A percentile compares a stretch with the other conserved stretches of the same genome.
phyloP scores from a whole-genome alignment of 2,888 invertebrate species.

The Lasioglossum pauxillum region DNA sequence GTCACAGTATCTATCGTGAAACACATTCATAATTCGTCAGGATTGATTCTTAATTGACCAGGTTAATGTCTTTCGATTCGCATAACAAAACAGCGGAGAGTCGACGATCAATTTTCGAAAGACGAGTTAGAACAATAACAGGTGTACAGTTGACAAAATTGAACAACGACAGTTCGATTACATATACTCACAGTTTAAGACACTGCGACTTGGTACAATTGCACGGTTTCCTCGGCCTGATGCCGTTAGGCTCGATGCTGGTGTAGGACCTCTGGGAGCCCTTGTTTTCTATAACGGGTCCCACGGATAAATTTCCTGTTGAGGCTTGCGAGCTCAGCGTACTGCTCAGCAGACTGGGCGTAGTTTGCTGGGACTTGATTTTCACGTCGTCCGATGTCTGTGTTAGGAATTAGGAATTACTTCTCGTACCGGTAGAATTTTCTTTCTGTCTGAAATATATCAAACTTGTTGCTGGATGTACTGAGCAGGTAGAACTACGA shows the following conservation, averaged over 20 bases:
- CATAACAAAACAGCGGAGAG: slow-evolving; percentile 52
- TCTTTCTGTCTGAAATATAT: slow-evolving; percentile 9
- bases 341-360: slow-evolving; percentile 78
- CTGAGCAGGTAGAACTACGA: slow-evolving; percentile 87
- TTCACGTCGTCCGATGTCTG: slow-evolving; percentile 78
- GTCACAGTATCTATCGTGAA: slow-evolving; percentile 92
- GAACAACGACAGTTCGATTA: background rate
- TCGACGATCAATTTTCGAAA: no score
- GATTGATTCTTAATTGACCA: slow-evolving; percentile 6
- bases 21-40: slow-evolving; percentile 41
- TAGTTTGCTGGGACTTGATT: slow-evolving; percentile 76
- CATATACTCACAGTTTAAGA: slow-evolving; percentile 92
- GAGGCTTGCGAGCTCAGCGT: slow-evolving; percentile 77
- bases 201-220: slow-evolving; percentile 99
- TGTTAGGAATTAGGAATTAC: slow-evolving; percentile 12
- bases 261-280: slow-evolving; percentile 75
- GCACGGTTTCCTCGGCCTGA: slow-evolving; percentile 95
- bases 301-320: slow-evolving; percentile 73
- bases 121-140: background rate
- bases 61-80: slow-evolving; percentile 29
- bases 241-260: slow-evolving; percentile 85
- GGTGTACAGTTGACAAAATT: background rate
- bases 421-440: no score
- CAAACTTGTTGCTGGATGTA: slow-evolving; percentile 85
- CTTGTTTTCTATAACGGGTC: slow-evolving; percentile 76